Evolutionary conservation across 2,888 invertebrate species (phyloP).

Genomic region (Drosophila pegasa): DNA sequence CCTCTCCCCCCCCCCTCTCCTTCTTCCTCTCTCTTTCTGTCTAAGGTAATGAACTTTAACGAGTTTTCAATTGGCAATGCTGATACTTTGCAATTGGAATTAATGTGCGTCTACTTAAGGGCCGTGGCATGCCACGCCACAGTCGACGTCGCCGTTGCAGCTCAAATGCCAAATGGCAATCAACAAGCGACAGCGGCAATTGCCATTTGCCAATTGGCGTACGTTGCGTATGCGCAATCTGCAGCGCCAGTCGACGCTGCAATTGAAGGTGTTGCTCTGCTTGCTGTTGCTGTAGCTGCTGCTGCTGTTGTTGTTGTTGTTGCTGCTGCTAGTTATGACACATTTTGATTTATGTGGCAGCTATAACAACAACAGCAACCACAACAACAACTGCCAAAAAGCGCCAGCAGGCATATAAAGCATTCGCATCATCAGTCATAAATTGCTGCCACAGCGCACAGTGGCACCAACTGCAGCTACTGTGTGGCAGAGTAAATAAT

Average conservation of each 20-base stretch:
- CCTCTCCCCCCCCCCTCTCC: too few relatives aligned
- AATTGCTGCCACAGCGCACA: slow-evolving; percentile 39
- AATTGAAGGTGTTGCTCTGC: slow-evolving; percentile 39
- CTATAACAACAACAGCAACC: slow-evolving; percentile 26
- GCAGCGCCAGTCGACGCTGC: slow-evolving; percentile 21
- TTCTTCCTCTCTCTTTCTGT: slow-evolving; percentile 19
- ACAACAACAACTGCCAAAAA: slow-evolving; percentile 67
- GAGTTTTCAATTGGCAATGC: slow-evolving; percentile 74
- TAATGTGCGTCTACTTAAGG: slow-evolving; percentile 75
- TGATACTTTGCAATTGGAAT: slow-evolving; percentile 76
- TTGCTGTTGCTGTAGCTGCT: slow-evolving; percentile 23
- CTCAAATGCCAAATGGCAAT: slow-evolving; percentile 21
- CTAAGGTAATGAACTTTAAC: slow-evolving; percentile 78
- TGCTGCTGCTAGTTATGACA: slow-evolving; percentile 72
- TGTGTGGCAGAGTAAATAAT: not conserved
- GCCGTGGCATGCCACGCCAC: slow-evolving; percentile 45
- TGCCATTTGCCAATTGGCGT: slow-evolving; percentile 24
- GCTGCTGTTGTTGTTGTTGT: slow-evolving; percentile 30
- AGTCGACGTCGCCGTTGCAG: not conserved
- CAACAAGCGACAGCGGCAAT: slow-evolving; percentile 15
- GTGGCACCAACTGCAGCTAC: slow-evolving; percentile 9
- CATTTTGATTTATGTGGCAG: slow-evolving; percentile 73
- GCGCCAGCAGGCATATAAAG: slow-evolving; percentile 54
- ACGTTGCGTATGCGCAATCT: slow-evolving; percentile 69
- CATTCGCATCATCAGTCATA: slow-evolving; percentile 71